A percentile compares a stretch with the other conserved stretches of the same genome.
Conservation (phyloP, 2,888 invertebrate species). For the Hipparchia semele region DNA sequence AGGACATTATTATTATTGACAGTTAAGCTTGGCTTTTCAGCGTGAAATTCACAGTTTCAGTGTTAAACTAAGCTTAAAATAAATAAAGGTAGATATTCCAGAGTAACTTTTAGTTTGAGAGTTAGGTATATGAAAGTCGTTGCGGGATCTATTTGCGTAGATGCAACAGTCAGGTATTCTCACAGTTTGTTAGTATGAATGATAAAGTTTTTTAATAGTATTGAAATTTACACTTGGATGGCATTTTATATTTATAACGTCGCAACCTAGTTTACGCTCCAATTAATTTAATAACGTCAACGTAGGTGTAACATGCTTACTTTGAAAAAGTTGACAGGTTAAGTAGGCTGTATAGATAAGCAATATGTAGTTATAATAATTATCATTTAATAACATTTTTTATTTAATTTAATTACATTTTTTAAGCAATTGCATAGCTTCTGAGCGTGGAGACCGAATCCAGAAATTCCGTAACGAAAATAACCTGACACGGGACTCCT, state of each 20-base stretch:
- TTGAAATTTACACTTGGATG: too few species aligned
- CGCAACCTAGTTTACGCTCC: conserved; percentile 20
- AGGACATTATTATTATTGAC: too few species aligned
- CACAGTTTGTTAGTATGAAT: neutral
- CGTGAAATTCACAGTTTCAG: neutral
- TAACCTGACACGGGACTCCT: too few species aligned
- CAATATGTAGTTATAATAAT: too few species aligned
- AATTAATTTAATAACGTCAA: conserved; percentile 12
- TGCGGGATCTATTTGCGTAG: neutral
- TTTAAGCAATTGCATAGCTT: too few species aligned
- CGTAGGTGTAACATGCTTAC: conserved; percentile 3
- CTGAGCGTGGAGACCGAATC: too few species aligned
- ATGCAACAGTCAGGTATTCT: neutral
- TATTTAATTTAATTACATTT: too few species aligned
- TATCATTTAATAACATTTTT: too few species aligned
- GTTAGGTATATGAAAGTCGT: neutral
- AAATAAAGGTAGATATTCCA: neutral
- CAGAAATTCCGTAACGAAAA: too few species aligned
- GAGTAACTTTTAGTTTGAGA: neutral
- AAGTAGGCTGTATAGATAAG: neutral
- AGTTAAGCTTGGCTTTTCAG: too few species aligned
- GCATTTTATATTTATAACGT: conserved; percentile 21
- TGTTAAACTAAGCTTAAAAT: neutral
- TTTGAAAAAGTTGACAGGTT: neutral
- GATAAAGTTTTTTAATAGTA: neutral